Percentiles rank a stretch among this genome's conserved stretches.
phyloP scores from a whole-genome alignment of 2,797 vertebrate genomes.

The Phrynocephalus forsythii region DNA sequence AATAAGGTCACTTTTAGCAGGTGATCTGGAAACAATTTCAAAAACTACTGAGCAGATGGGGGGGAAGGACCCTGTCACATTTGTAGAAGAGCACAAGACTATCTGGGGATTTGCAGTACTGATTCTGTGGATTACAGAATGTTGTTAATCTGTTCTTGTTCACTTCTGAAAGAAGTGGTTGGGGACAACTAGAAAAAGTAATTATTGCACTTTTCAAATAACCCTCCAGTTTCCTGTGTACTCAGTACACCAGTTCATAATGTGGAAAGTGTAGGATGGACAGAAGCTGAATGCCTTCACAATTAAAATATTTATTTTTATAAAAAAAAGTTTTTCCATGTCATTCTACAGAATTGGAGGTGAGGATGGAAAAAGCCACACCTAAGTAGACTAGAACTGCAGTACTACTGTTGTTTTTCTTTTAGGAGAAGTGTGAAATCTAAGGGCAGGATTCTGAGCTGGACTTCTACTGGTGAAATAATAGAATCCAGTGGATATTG shows the following conservation, averaged over 20 bases:
- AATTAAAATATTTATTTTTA: conserved; percentile 37
- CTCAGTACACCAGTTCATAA: conserved; percentile 5
- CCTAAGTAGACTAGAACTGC: conserved; percentile 36
- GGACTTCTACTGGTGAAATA: not conserved
- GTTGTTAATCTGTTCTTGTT: not conserved
- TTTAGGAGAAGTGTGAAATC: conserved; percentile 62
- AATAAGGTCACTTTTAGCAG: conserved; percentile 17
- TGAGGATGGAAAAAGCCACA: conserved; percentile 4
- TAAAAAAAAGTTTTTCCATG: conserved; percentile 45
- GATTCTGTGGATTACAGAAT: not conserved
- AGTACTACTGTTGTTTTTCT: conserved; percentile 53
- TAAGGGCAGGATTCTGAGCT: conserved; percentile 26
- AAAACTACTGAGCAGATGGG: conserved; percentile 29
- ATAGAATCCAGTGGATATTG: not conserved
- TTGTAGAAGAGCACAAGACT: conserved; percentile 20
- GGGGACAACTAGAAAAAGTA: not conserved
- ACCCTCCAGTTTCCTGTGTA: conserved; percentile 28
- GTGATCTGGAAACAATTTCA: conserved; percentile 30
- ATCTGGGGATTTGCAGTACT: not conserved
- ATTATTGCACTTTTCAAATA: conserved; percentile 27
- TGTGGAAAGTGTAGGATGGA: conserved; percentile 21
- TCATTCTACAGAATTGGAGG: conserved; percentile 26
- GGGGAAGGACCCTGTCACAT: not conserved
- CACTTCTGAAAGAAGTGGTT: not conserved
- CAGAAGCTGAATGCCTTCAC: conserved; percentile 54